These are phyloP conservation scores for Furcula furcula DNA, from an alignment of 2,888 invertebrate genomes.

Conservation along the genomic window DNA sequence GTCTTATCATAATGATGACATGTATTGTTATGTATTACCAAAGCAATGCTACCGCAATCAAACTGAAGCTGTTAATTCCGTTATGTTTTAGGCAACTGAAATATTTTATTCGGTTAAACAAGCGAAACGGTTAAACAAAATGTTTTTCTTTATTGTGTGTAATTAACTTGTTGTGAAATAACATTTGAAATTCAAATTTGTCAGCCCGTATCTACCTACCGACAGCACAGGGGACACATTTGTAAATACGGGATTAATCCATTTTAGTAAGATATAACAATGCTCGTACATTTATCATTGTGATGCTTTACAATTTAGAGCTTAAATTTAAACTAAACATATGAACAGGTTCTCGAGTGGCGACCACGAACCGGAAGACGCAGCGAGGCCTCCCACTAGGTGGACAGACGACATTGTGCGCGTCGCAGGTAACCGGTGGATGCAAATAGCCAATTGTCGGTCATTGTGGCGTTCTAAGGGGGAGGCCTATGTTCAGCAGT, in stretches of 20 bases:
- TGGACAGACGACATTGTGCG: too few species aligned
- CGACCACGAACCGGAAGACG: too few species aligned
- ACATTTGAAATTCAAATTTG: constrained; percentile 26
- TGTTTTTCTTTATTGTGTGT: too few species aligned
- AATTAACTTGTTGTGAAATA: constrained; percentile 13
- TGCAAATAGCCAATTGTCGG: too few species aligned
- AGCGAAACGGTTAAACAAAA: not conserved
- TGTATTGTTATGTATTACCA: constrained; percentile 45
- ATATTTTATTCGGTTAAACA: not conserved
- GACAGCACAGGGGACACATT: constrained; percentile 11
- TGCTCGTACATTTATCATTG: constrained; percentile 10
- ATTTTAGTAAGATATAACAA: constrained; percentile 10
- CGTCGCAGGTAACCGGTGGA: too few species aligned
- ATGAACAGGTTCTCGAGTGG: too few species aligned
- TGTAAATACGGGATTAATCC: constrained; percentile 13
- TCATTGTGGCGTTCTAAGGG: too few species aligned
- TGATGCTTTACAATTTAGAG: too few species aligned
- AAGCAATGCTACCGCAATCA: constrained; percentile 31
- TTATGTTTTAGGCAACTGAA: constrained; percentile 11
- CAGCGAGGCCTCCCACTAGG: too few species aligned
- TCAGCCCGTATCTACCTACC: constrained; percentile 6
- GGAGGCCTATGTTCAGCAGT: too few species aligned
- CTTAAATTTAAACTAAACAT: too few species aligned
- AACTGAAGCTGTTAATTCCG: constrained; percentile 50
- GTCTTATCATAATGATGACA: too few species aligned